Conservation (phyloP, 2,888 invertebrate species). For the Rhorus exstirpatorius region DNA sequence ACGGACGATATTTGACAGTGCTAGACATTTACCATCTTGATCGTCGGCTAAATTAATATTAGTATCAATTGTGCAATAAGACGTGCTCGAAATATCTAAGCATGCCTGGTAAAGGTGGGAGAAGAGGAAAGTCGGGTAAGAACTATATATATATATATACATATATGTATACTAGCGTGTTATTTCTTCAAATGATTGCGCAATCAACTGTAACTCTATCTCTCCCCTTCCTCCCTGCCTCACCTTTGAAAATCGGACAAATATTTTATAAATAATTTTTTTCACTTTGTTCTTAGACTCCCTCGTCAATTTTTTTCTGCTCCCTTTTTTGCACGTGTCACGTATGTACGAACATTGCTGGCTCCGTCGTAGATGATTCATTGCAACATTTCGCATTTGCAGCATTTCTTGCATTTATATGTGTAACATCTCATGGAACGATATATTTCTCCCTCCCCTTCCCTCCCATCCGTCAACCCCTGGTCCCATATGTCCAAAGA, state of each 20-base stretch:
- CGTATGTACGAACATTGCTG: not conserved
- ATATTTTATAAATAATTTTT: not conserved
- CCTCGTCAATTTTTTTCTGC: not conserved
- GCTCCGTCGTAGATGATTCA: conserved; percentile 22
- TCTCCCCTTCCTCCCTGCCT: not conserved
- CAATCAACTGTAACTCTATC: conserved; percentile 40
- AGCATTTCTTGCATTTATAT: conserved; percentile 43
- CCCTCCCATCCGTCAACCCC: not conserved
- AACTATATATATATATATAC: conserved; percentile 34
- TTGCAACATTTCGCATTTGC: conserved; percentile 8
- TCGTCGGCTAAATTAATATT: conserved; percentile 88
- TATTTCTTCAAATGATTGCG: conserved; percentile 43
- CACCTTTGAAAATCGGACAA: conserved; percentile 12
- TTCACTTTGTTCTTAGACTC: not conserved
- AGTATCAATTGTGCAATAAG: conserved; percentile 88
- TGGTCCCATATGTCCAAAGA: conserved; percentile 18
- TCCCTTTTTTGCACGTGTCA: not conserved
- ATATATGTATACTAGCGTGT: conserved; percentile 13
- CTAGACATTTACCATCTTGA: conserved; percentile 93
- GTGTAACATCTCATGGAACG: conserved; percentile 58
- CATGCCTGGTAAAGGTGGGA: conserved; percentile 92
- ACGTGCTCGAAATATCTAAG: conserved; percentile 81
- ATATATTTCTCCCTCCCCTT: conserved; percentile 76
- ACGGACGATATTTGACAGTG: conserved; percentile 91
- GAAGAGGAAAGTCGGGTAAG: conserved; percentile 92